A percentile compares a stretch with the other conserved stretches of the same genome.
Evolutionary conservation across 2,797 vertebrate species (phyloP).

Genomic region (Podarcis lilfordi): DNA sequence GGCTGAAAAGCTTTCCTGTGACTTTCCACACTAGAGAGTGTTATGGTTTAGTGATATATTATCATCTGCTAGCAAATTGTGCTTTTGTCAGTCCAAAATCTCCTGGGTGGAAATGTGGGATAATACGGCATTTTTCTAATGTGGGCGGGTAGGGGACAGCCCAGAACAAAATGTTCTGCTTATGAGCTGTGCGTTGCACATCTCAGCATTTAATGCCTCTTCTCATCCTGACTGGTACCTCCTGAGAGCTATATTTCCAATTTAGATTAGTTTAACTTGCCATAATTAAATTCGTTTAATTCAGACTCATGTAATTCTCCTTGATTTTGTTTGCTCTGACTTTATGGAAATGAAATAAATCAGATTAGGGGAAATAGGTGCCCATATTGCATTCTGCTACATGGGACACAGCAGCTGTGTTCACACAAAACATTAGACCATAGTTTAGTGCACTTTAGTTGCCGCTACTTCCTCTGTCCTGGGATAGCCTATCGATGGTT

Average conservation of each 20-base stretch:
- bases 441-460: no score
- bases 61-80: slow-evolving; percentile 5
- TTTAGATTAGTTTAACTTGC: slow-evolving; percentile 16
- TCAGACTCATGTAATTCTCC: background rate
- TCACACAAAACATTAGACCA: no score
- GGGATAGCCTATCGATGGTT: no score
- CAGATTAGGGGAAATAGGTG: background rate
- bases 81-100: background rate
- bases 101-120: background rate
- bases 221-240: background rate
- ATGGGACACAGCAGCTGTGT: background rate
- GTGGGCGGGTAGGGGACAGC: background rate
- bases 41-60: background rate
- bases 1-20: background rate
- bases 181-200: background rate
- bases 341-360: slow-evolving; percentile 16
- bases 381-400: background rate
- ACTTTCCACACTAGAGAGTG: background rate
- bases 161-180: background rate
- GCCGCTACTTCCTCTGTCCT: no score
- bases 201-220: background rate
- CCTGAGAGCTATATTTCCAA: background rate
- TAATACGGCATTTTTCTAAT: background rate
- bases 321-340: background rate
- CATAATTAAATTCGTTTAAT: slow-evolving; percentile 24